These are phyloP conservation scores for Crossoptilon crossoptilon DNA, from an alignment of 2,797 vertebrate genomes.

Conservation along the genomic window DNA sequence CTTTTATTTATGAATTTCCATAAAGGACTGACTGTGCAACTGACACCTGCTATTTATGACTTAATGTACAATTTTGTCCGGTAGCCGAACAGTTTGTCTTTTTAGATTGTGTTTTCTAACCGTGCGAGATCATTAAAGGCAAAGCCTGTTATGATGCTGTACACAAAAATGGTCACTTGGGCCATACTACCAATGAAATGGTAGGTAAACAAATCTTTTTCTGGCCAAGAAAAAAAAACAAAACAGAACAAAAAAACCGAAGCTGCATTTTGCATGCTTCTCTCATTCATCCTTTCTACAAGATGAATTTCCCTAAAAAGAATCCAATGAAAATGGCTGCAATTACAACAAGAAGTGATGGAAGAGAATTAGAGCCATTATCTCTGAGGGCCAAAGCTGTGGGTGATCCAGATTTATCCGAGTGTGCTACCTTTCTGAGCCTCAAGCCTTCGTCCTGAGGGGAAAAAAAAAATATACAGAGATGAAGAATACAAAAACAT, in stretches of 20 bases:
- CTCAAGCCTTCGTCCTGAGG: conserved; percentile 92
- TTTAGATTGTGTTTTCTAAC: conserved; percentile 86
- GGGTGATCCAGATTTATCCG: conserved; percentile 89
- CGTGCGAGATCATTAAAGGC: conserved; percentile 88
- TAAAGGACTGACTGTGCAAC: conserved; percentile 85
- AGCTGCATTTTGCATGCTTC: conserved; percentile 87
- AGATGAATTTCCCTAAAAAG: conserved; percentile 99
- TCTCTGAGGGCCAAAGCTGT: conserved; percentile 88
- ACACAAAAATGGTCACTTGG: conserved; percentile 87
- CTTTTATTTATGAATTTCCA: conserved; percentile 85
- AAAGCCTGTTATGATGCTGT: conserved; percentile 90
- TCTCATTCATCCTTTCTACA: conserved; percentile 88
- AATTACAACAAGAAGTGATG: conserved; percentile 98
- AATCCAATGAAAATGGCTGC: conserved; percentile 99
- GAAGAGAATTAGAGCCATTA: conserved; percentile 89
- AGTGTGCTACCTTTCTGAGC: conserved; percentile 90
- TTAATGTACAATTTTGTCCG: conserved; percentile 84
- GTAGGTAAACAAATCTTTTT: conserved; percentile 92
- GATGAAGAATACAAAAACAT: neutral
- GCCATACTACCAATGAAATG: conserved; percentile 93
- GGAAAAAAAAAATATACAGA: neutral
- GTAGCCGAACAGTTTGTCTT: conserved; percentile 83
- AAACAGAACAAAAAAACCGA: conserved; percentile 46
- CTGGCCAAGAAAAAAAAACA: conserved; percentile 77
- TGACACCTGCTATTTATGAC: conserved; percentile 84